Conservation (phyloP, 2,113 vertebrate species). For the Sturnus vulgaris region DNA sequence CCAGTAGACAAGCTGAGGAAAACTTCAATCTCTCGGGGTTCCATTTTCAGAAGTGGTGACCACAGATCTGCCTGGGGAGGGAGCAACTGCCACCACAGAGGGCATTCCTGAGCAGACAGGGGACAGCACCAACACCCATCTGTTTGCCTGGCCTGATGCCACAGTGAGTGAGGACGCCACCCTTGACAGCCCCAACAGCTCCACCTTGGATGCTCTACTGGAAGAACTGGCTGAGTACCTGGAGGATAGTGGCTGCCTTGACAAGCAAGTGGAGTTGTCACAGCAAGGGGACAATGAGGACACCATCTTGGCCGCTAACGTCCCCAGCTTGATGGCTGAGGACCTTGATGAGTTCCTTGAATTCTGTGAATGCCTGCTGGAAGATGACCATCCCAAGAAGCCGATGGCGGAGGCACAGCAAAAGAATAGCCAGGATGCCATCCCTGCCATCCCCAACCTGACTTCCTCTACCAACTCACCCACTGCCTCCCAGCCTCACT, state of each 20-base stretch:
- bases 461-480: neutral
- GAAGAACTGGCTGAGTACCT: neutral
- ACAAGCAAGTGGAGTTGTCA: neutral
- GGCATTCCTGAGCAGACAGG: neutral
- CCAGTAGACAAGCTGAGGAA: neutral
- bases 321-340: neutral
- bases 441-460: neutral
- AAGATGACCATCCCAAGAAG: neutral
- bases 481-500: accelerated
- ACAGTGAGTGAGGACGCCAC: accelerated
- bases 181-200: neutral
- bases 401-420: neutral
- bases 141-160: neutral
- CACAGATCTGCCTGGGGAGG: neutral
- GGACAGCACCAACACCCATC: neutral
- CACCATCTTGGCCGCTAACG: neutral
- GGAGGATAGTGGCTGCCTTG: neutral
- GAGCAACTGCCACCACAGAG: neutral
- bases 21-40: neutral
- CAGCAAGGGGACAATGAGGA: neutral
- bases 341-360: neutral
- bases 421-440: neutral
- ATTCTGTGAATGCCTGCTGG: neutral
- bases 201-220: neutral
- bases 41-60: neutral